phyloP scores from a whole-genome alignment of 2,113 vertebrate species.

The Crotalus tigris region DNA sequence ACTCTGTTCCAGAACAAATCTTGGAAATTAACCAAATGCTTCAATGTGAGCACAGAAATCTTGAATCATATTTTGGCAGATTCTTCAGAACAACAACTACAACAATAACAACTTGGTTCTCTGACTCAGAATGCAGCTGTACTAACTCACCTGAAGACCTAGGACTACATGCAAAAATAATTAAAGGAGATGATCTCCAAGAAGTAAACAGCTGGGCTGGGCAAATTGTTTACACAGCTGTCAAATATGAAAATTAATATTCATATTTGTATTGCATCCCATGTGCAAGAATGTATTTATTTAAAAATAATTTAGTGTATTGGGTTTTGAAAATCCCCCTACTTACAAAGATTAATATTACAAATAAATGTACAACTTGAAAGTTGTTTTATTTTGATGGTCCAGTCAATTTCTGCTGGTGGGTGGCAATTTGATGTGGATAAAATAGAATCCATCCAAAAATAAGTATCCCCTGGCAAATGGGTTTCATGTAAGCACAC shows the following conservation, averaged over 20 bases:
- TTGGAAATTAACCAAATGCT: not conserved
- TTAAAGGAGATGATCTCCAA: not conserved
- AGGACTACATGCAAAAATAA: slow-evolving; percentile 36
- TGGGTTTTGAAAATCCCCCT: not conserved
- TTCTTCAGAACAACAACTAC: not conserved
- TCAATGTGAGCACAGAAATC: not conserved
- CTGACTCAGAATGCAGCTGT: slow-evolving; percentile 38
- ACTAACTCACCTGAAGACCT: slow-evolving; percentile 45
- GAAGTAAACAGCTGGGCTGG: not conserved
- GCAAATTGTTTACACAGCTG: not conserved
- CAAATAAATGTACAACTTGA: not conserved
- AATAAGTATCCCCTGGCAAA: not conserved
- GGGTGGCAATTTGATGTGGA: not conserved
- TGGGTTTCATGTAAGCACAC: not conserved
- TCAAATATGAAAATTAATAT: not conserved
- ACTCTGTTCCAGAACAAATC: not conserved
- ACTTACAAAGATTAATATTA: not conserved
- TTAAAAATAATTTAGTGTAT: rapidly evolving
- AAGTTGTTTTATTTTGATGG: not conserved
- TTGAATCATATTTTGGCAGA: slow-evolving; percentile 49
- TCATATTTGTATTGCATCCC: not conserved
- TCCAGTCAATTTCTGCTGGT: not conserved
- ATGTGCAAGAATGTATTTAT: not conserved
- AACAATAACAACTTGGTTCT: slow-evolving; percentile 15
- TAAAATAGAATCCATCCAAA: not conserved